A percentile compares a stretch with the other conserved stretches of the same genome.
phyloP scores from a whole-genome alignment of 2,113 vertebrate species.

The Myiozetetes cayanensis region DNA sequence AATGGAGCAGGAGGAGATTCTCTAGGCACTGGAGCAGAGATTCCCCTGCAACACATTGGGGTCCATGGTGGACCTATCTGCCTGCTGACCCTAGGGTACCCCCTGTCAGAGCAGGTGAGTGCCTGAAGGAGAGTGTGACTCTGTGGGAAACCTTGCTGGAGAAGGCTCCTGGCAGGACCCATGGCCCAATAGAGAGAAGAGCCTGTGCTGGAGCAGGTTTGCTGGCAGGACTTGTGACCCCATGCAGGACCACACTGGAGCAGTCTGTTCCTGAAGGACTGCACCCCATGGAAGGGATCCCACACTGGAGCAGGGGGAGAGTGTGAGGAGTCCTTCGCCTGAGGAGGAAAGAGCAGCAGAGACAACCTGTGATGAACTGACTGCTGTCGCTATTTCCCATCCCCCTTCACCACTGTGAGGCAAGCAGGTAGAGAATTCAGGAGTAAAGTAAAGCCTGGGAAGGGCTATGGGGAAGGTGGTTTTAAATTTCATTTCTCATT shows the following conservation, averaged over 20 bases:
- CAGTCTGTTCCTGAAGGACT: not conserved
- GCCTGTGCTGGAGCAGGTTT: not conserved
- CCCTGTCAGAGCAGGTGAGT: not conserved
- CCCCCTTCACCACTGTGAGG: not conserved
- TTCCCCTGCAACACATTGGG: not conserved
- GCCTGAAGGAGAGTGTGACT: not conserved
- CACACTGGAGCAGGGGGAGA: not conserved
- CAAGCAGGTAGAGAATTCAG: not conserved
- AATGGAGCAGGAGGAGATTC: not conserved
- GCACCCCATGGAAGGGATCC: not conserved
- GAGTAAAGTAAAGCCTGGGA: rapidly evolving
- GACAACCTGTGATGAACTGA: not conserved
- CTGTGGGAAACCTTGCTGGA: not conserved
- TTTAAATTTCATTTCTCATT: not conserved
- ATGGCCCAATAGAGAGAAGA: not conserved
- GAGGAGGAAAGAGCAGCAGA: not conserved
- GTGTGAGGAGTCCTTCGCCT: not conserved
- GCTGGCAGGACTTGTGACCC: not conserved
- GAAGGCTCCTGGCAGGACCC: not conserved
- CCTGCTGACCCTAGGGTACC: not conserved
- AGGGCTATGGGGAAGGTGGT: rapidly evolving
- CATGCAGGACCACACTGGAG: not conserved
- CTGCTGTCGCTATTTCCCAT: not conserved
- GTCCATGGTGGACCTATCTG: not conserved
- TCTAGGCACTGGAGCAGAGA: not conserved